Evolutionary conservation across 1,140 invertebrate genomes (phyloP), one percentile per base, ranked within the genome.

Genomic region (Pygmarrhopalites habei): DNA sequence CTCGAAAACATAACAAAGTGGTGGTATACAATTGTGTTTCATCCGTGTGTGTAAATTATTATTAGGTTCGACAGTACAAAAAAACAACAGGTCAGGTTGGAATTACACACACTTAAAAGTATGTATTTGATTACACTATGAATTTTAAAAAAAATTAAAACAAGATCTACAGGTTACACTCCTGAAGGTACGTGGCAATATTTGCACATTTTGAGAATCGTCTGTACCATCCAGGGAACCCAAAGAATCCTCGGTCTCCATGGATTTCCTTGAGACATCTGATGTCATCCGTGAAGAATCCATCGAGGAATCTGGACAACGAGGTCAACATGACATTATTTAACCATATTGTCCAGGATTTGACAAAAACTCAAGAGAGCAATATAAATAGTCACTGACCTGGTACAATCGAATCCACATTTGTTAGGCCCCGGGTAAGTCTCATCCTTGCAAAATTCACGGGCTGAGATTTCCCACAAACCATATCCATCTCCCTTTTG

Each of bases 381-480:
- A n/a, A n/a, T n/a, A n/a, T n/a, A n/a, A n/a, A n/a, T n/a, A n/a
- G n/a, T n/a, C n/a, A n/a, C n/a, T n/a, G n/a, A n/a, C n/a, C 35
- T 39, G 7, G 7, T 17, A 39, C 35, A 39, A 10, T 39, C 35
- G 35, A 39, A 39, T 7, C 17, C 17, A 39, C 35, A 39, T 17
- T 39, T 39, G 17, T 39, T 39, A 17, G 35, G 35, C 7, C 10
- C 35, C 17, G 35, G 35, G 35, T 39, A 39, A 39, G 17, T 39
- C 7, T 7, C 10, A 39, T 39, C 35, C 35, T 39, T 39, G 35
- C 35, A 39, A 21, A 21, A 55, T 55, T 55, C 51, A 10, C 25
- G 29, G 29, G 51, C 51, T 10, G 51, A 55, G 21, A 55, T 55
- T 26, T 55, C 51, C 51, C 51, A 55, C 51, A 55, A 29, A 12